Conservation (phyloP, 2,888 invertebrate species). For the Ennomos fuscantarius region DNA sequence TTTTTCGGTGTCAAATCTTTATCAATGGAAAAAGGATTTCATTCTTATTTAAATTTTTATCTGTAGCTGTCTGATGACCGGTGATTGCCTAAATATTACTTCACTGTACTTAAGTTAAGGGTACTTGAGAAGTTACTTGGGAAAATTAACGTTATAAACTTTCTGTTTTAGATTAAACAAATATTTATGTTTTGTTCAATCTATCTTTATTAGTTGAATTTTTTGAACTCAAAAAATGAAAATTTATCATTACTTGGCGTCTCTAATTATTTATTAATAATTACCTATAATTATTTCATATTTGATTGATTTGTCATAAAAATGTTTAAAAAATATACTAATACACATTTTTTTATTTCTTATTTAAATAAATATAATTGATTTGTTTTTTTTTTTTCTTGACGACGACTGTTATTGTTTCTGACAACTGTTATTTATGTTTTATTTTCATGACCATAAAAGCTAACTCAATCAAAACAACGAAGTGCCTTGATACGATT, state of each 20-base stretch:
- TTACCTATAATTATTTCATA: too few relatives aligned
- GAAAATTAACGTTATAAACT: slow-evolving; percentile 13
- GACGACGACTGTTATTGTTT: neutral
- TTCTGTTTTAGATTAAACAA: neutral
- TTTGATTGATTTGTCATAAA: too few relatives aligned
- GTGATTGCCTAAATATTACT: slow-evolving; percentile 66
- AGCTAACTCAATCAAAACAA: slow-evolving; percentile 69
- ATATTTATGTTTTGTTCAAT: neutral
- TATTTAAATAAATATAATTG: too few relatives aligned
- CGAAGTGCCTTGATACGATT: slow-evolving; percentile 54
- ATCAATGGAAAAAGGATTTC: slow-evolving; percentile 83
- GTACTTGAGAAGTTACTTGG: slow-evolving; percentile 17
- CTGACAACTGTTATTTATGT: slow-evolving; percentile 11
- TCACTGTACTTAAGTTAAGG: slow-evolving; percentile 52
- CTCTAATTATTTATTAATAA: too few relatives aligned
- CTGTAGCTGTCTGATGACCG: slow-evolving; percentile 67
- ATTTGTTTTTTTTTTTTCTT: too few relatives aligned
- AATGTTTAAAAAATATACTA: too few relatives aligned
- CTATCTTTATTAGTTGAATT: neutral
- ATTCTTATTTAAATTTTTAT: slow-evolving; percentile 83
- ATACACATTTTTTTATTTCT: too few relatives aligned
- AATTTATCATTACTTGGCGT: too few relatives aligned
- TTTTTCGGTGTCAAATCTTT: slow-evolving; percentile 83
- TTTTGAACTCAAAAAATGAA: too few relatives aligned
- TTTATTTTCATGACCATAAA: slow-evolving; percentile 33